Evolutionary conservation across 2,888 invertebrate genomes (phyloP).

Genomic region (Diaperis boleti): DNA sequence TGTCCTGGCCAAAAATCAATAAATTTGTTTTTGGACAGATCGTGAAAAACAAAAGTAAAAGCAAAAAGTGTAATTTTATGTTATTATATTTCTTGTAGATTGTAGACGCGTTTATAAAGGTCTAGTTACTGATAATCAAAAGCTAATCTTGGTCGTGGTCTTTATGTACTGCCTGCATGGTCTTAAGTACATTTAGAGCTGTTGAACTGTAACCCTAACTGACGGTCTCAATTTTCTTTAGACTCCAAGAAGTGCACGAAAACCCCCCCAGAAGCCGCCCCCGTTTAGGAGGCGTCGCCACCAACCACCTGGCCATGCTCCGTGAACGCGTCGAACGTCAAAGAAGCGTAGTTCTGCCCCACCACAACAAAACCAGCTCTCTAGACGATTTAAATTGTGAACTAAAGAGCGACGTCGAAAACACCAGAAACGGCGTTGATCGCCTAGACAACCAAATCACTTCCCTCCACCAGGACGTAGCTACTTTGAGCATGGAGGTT

Average conservation of each 20-base stretch:
- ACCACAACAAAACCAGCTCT: conserved; percentile 70
- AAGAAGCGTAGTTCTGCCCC: conserved; percentile 71
- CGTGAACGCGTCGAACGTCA: conserved; percentile 78
- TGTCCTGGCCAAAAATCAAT: too few species aligned
- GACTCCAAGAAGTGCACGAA: conserved; percentile 63
- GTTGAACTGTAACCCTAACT: too few species aligned
- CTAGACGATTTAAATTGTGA: conserved; percentile 74
- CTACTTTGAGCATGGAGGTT: conserved; percentile 85
- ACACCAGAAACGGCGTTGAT: conserved; percentile 71
- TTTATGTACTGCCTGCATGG: too few species aligned
- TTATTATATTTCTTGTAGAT: too few species aligned
- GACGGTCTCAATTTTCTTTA: conserved; percentile 47
- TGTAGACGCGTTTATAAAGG: too few species aligned
- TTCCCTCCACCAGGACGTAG: conserved; percentile 87
- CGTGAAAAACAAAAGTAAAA: too few species aligned
- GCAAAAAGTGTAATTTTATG: too few species aligned
- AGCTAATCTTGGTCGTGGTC: too few species aligned
- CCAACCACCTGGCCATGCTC: conserved; percentile 67
- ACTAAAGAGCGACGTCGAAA: conserved; percentile 60
- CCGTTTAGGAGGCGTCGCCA: conserved; percentile 63
- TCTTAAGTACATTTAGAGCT: too few species aligned
- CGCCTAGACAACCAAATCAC: conserved; percentile 85
- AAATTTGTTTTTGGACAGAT: too few species aligned
- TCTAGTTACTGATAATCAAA: too few species aligned
- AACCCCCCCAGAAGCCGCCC: conserved; percentile 47